phyloP scores from a whole-genome alignment of 2,888 invertebrate species.

The Yponomeuta cagnagella region DNA sequence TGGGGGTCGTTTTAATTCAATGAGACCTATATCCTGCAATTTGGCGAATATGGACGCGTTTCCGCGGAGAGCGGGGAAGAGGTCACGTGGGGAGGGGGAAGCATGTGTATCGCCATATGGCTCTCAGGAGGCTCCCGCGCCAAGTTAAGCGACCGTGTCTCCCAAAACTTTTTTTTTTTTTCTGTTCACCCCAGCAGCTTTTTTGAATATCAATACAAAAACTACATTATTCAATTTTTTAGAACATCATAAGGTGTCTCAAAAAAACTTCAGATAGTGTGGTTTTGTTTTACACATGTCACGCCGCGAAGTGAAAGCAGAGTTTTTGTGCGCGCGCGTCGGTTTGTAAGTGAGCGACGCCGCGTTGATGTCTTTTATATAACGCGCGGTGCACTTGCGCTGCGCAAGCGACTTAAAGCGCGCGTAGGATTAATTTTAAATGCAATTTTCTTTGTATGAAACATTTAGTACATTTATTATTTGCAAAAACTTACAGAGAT shows the following conservation, averaged over 20 bases:
- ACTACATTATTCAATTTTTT: conserved; percentile 42
- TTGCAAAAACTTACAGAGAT: too few relatives aligned
- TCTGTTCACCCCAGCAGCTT: conserved; percentile 36
- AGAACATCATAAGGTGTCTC: conserved; percentile 49
- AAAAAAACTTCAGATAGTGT: conserved; percentile 46
- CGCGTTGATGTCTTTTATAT: conserved; percentile 65
- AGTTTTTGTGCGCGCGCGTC: conserved; percentile 19
- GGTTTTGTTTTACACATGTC: conserved; percentile 52
- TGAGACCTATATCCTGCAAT: conserved; percentile 67
- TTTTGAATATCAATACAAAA: conserved; percentile 42
- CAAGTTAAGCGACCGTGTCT: conserved; percentile 27
- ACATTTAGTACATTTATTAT: background rate
- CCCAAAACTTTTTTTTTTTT: conserved; percentile 16
- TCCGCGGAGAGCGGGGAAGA: conserved; percentile 1
- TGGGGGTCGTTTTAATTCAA: conserved; percentile 46
- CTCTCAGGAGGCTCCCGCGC: conserved; percentile 21
- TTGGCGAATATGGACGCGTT: conserved; percentile 29
- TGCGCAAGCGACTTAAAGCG: conserved; percentile 3
- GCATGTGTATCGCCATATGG: conserved; percentile 55
- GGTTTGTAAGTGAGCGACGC: conserved; percentile 16
- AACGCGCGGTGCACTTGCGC: conserved; percentile 4
- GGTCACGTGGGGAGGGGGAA: conserved; percentile 31
- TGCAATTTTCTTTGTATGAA: background rate
- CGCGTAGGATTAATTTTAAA: background rate
- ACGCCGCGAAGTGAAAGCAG: conserved; percentile 37